phyloP scores from a whole-genome alignment of 2,888 invertebrate species.

The Hypomecis atomaria region DNA sequence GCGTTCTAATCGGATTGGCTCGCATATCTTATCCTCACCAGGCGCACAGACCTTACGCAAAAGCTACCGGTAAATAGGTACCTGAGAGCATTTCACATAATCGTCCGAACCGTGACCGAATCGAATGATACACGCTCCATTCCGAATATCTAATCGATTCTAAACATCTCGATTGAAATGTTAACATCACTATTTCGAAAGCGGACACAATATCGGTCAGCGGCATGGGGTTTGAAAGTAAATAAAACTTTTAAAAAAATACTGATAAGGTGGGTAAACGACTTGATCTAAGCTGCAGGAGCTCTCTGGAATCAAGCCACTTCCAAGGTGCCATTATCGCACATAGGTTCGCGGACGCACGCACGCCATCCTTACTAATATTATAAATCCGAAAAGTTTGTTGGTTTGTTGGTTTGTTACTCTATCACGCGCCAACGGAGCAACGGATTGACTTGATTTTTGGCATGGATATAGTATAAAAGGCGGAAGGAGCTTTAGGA shows the following conservation, averaged over 20 bases:
- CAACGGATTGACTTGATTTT: too few species aligned
- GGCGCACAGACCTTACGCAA: constrained; percentile 35
- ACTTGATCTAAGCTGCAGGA: too few species aligned
- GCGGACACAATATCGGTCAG: constrained; percentile 37
- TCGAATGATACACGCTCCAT: constrained; percentile 53
- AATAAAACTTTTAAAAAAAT: not conserved
- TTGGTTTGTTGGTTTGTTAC: too few species aligned
- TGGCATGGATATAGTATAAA: too few species aligned
- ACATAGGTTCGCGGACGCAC: too few species aligned
- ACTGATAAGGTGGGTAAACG: not conserved
- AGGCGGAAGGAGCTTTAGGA: too few species aligned
- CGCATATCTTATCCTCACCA: constrained; percentile 30
- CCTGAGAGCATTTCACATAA: constrained; percentile 55
- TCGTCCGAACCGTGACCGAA: constrained; percentile 56
- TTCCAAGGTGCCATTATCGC: too few species aligned
- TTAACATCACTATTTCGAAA: constrained; percentile 47
- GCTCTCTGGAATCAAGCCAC: too few species aligned
- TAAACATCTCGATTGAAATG: constrained; percentile 57
- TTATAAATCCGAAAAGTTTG: too few species aligned
- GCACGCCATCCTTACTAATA: too few species aligned
- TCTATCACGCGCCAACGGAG: too few species aligned
- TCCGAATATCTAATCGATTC: constrained; percentile 62
- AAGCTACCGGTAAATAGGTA: constrained; percentile 60
- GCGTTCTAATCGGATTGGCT: not conserved
- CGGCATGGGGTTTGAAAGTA: constrained; percentile 21